Evolutionary conservation across 2,113 vertebrate species (phyloP).

Genomic region (Phoxinus phoxinus): DNA sequence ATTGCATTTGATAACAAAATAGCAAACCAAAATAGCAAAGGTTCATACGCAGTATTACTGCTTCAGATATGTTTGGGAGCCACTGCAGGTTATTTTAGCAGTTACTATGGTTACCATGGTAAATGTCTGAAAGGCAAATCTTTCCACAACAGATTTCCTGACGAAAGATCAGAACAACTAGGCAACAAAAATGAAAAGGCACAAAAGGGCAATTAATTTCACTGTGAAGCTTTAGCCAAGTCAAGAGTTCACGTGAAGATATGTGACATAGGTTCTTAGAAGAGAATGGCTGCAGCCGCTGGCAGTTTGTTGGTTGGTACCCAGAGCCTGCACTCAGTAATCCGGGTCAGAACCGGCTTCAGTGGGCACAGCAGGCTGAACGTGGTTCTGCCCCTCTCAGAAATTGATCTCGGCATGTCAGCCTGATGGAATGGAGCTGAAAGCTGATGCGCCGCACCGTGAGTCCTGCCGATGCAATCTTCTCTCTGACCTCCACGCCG

Average conservation of each 20-base stretch:
- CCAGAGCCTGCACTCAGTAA: conserved; percentile 51
- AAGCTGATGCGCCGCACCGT: conserved; percentile 63
- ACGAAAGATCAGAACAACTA: not conserved
- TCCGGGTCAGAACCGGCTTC: conserved; percentile 69
- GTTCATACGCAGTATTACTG: not conserved
- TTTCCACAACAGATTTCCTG: not conserved
- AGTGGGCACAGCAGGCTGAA: conserved; percentile 66
- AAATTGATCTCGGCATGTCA: conserved; percentile 72
- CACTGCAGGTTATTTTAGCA: not conserved
- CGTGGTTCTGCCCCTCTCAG: conserved; percentile 61
- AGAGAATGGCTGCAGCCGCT: conserved; percentile 57
- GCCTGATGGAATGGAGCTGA: conserved; percentile 68
- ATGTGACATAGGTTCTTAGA: not conserved
- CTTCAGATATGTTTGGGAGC: not conserved
- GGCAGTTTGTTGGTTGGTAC: conserved; percentile 44
- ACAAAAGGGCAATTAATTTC: not conserved
- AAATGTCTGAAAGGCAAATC: not conserved
- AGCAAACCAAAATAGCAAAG: too few relatives aligned
- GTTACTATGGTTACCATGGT: not conserved
- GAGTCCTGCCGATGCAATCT: conserved; percentile 66
- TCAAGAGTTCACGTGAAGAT: not conserved
- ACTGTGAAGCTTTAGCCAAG: not conserved
- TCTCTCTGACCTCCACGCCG: conserved; percentile 62
- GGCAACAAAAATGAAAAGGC: not conserved
- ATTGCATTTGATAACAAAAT: too few relatives aligned